Conservation (phyloP, 2,888 invertebrate species). For the Iphiclides podalirius region DNA sequence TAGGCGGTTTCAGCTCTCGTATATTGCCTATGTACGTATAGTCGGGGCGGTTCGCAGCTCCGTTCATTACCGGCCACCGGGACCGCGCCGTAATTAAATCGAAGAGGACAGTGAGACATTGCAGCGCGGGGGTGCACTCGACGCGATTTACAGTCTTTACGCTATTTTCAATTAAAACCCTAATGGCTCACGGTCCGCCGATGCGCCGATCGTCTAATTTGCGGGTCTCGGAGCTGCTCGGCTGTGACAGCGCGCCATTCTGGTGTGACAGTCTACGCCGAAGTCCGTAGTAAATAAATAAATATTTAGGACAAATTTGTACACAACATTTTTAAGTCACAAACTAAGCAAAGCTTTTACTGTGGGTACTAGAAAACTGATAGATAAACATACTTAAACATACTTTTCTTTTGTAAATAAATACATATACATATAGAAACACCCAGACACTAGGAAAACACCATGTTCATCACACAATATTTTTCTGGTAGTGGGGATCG, state of each 20-base stretch:
- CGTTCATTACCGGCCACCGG: constrained; percentile 9
- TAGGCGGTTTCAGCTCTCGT: too few relatives aligned
- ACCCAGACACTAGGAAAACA: too few relatives aligned
- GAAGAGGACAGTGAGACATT: constrained; percentile 38
- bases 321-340: too few relatives aligned
- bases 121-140: constrained; percentile 55
- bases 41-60: constrained; percentile 5
- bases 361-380: too few relatives aligned
- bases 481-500: too few relatives aligned
- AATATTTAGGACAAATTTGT: too few relatives aligned
- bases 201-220: constrained; percentile 77
- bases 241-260: constrained; percentile 33
- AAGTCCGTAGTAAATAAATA: too few relatives aligned
- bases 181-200: constrained; percentile 81
- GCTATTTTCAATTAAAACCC: constrained; percentile 85
- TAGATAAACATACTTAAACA: too few relatives aligned
- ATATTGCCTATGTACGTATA: neutral
- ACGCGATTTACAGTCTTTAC: constrained; percentile 84
- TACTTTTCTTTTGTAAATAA: too few relatives aligned
- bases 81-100: constrained; percentile 34
- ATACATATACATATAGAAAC: too few relatives aligned
- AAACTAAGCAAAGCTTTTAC: too few relatives aligned
- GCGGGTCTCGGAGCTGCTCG: constrained; percentile 38
- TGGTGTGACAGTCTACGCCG: constrained; percentile 41
- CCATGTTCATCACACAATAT: too few relatives aligned